phyloP scores from a whole-genome alignment of 2,113 vertebrate species.

The Rhinolophus sinicus region DNA sequence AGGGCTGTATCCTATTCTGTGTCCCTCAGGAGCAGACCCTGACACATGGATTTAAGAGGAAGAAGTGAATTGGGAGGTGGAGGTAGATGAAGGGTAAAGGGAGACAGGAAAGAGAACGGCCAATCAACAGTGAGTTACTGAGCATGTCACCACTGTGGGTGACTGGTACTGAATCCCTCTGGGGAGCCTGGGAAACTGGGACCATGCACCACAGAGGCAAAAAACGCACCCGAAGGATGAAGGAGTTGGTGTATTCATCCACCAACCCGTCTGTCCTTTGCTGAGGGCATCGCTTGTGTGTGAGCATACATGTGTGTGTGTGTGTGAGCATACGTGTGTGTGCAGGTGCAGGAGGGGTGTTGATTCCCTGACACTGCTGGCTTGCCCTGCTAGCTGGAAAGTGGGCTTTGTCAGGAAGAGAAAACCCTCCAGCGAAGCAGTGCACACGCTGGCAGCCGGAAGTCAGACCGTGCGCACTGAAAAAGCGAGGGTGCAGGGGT shows the following conservation, averaged over 20 bases:
- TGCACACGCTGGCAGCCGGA: rapidly evolving
- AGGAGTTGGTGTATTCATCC: neutral
- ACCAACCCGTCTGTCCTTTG: neutral
- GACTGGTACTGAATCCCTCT: neutral
- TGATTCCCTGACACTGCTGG: neutral
- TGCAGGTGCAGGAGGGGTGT: rapidly evolving
- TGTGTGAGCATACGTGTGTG: rapidly evolving
- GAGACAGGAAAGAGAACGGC: neutral
- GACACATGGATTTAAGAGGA: neutral
- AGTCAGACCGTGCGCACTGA: rapidly evolving
- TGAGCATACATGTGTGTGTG: rapidly evolving
- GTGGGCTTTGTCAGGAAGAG: neutral
- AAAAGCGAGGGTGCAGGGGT: neutral
- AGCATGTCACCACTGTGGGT: neutral
- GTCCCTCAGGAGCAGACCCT: neutral
- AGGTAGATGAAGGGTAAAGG: neutral
- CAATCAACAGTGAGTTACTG: neutral
- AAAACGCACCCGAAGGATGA: rapidly evolving
- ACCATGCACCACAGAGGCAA: neutral
- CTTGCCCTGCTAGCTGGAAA: neutral
- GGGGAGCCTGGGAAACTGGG: neutral
- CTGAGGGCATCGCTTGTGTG: neutral
- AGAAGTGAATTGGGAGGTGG: neutral
- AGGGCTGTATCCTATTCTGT: neutral
- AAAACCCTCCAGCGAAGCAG: neutral